Evolutionary conservation across 2,113 vertebrate species (phyloP).

Genomic region (Callionymus lyra): DNA sequence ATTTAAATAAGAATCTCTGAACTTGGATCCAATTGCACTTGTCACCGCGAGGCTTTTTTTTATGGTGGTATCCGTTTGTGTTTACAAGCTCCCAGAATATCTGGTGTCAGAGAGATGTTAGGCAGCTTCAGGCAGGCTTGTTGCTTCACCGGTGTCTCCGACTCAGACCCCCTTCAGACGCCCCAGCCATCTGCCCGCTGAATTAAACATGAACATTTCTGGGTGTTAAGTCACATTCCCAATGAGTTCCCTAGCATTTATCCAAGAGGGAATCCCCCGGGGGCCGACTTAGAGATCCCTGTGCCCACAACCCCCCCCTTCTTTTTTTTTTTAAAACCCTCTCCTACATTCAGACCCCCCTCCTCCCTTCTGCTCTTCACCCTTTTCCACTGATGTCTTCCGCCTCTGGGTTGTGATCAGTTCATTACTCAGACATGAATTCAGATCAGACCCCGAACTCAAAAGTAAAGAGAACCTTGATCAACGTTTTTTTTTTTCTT

Average conservation of each 20-base stretch:
- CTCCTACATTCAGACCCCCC: constrained; percentile 15
- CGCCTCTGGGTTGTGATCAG: constrained; percentile 9
- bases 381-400: constrained; percentile 14
- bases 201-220: constrained; percentile 76
- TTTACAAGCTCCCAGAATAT: constrained; percentile 32
- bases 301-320: constrained; percentile 20
- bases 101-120: constrained; percentile 22
- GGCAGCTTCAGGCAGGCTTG: constrained; percentile 46
- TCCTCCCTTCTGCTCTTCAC: constrained; percentile 12
- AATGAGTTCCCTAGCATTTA: constrained; percentile 64
- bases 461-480: constrained; percentile 10
- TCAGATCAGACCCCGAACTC: constrained; percentile 10
- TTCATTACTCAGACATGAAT: constrained; percentile 9
- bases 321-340: constrained; percentile 11
- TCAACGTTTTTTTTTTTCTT: constrained; percentile 7
- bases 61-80: constrained; percentile 13
- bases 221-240: constrained; percentile 65
- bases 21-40: background rate
- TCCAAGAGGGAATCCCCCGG: constrained; percentile 59
- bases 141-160: constrained; percentile 52
- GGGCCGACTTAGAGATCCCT: constrained; percentile 51
- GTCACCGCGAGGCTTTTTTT: background rate
- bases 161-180: constrained; percentile 34
- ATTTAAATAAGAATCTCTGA: no score
- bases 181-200: constrained; percentile 69